phyloP scores from a whole-genome alignment of 1,140 invertebrate genomes.

The Mizuhopecten yessoensis region DNA sequence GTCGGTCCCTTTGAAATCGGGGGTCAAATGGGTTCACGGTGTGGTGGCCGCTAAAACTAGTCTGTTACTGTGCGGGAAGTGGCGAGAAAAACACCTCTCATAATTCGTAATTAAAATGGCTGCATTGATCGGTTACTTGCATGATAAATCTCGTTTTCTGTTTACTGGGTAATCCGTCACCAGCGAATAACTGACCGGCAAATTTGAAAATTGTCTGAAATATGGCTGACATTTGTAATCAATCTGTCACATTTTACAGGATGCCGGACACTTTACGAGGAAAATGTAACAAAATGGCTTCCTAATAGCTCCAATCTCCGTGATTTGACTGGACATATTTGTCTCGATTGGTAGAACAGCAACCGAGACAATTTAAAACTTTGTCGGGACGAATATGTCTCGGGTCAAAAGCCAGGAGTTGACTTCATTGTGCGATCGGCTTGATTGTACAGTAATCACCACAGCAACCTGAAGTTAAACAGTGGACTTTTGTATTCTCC shows the following conservation, averaged over 20 bases:
- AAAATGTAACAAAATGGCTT: conserved; percentile 29
- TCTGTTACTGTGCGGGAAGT: neutral
- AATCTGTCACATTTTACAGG: neutral
- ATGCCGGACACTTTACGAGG: neutral
- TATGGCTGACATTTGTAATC: conserved; percentile 25
- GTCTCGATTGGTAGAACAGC: neutral
- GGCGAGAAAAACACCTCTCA: neutral
- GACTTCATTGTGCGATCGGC: no score
- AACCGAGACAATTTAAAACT: neutral
- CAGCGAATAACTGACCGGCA: neutral
- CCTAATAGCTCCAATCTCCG: conserved; percentile 14
- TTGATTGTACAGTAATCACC: no score
- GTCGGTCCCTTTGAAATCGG: neutral
- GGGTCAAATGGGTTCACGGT: neutral
- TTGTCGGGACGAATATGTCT: neutral
- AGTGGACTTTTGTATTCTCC: no score
- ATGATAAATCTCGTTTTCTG: neutral
- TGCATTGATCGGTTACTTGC: neutral
- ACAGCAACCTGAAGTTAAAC: no score
- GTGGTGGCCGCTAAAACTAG: neutral
- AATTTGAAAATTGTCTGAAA: conserved; percentile 36
- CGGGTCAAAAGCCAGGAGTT: neutral
- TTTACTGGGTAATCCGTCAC: neutral
- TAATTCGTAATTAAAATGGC: conserved; percentile 27
- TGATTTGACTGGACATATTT: conserved; percentile 25